Evolutionary conservation across 2,113 vertebrate genomes (phyloP).

Genomic region (Azemiops feae): DNA sequence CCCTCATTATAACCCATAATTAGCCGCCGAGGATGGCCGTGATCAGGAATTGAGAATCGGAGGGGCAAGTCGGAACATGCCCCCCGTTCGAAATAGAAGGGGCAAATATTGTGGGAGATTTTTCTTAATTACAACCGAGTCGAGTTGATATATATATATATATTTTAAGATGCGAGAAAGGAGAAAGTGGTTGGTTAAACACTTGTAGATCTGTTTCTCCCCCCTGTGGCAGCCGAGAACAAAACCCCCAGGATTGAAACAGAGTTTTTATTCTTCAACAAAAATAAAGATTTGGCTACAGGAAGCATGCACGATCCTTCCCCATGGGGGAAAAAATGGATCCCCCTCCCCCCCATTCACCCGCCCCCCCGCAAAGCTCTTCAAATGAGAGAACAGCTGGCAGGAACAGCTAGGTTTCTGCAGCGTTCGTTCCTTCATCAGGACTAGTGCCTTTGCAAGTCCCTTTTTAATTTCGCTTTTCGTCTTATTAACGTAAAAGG

Average conservation of each 20-base stretch:
- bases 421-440: background rate
- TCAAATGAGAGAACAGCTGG: background rate
- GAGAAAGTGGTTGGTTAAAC: background rate
- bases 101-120: background rate
- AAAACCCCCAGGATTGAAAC: background rate
- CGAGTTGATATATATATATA: background rate
- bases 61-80: conserved; percentile 59
- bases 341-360: background rate
- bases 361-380: background rate
- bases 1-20: conserved; percentile 55
- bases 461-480: background rate
- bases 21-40: conserved; percentile 40
- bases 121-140: conserved; percentile 23
- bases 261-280: background rate
- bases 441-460: background rate
- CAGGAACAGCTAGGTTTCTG: background rate
- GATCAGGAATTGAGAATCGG: conserved; percentile 46
- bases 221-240: background rate
- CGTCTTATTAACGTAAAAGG: background rate
- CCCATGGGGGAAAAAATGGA: background rate
- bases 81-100: background rate
- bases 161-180: background rate
- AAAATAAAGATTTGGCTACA: background rate
- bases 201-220: background rate
- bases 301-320: background rate